Evolutionary conservation across 2,797 vertebrate genomes (phyloP), one percentile per base, ranked within the genome.

Genomic region (Esox masquinongy): DNA sequence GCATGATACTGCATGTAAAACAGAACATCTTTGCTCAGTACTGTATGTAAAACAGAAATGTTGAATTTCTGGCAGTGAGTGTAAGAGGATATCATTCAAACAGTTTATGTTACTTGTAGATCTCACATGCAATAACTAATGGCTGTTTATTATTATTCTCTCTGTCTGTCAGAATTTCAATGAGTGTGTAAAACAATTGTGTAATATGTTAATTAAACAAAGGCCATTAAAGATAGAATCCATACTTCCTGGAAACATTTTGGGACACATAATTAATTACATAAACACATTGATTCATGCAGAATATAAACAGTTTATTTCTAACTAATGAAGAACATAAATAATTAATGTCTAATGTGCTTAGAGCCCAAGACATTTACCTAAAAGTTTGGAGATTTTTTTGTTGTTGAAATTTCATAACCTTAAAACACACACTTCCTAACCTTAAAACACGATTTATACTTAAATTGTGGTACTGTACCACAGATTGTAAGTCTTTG

Each of bases 71-170:
- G 74, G 73, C 79, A 39, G 29, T 50, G 66, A 64, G 29, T 50
- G 66, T 56, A 67, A 51, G 19, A 59, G 56, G 73, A 76, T 39
- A 53, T 36, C 17, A 31, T 49, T 50, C 68, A 22, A 14, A 71
- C 4, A 0, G 81, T 82, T 88, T 81, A 76, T 88, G 88, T 89
- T 81, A 67, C 80, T 80, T 80, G 9, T 26, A 76, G 79, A 81
- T 86, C 78, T 81, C 68, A 79, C 47, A 75, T 80, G 64, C 77
- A 77, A 79, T 34, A 68, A 83, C 78, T 69, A 84, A 79, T 71
- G 34, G 71, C 7, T 77, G 70, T 74, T 85, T 78, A 75, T 75
- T 73, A 70, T 82, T 82, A n/a, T 72, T 26, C 8, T 2, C 61
- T 15, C 59, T 61, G 74, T 73, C 34, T 73, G 70, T 80, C 77